These are phyloP conservation scores for Xenentodon cancila DNA, from an alignment of 2,797 vertebrate species.

Conservation along the genomic window DNA sequence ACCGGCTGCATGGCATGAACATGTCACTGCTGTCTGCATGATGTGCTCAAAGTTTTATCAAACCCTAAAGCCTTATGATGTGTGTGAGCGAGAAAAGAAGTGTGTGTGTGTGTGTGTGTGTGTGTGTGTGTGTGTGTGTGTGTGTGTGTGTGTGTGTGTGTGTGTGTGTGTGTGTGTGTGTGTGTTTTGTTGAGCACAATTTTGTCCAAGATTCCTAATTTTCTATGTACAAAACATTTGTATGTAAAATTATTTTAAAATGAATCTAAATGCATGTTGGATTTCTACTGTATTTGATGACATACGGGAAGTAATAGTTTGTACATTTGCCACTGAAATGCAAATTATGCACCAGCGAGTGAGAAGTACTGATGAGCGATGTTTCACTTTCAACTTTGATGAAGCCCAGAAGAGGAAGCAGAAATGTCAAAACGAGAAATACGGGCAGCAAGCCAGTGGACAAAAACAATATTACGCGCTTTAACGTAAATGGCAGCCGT, in stretches of 20 bases:
- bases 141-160: too few species aligned
- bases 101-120: too few species aligned
- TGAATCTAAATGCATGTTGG: neutral
- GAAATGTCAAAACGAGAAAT: slow-evolving; percentile 3
- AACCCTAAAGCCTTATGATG: slow-evolving; percentile 76
- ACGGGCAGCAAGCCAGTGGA: neutral
- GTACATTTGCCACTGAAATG: slow-evolving; percentile 39
- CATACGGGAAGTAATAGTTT: slow-evolving; percentile 35
- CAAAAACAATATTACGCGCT: slow-evolving; percentile 18
- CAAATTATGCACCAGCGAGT: slow-evolving; percentile 50
- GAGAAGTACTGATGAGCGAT: slow-evolving; percentile 24
- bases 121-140: too few species aligned
- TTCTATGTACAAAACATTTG: slow-evolving; percentile 51
- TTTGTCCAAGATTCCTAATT: slow-evolving; percentile 38
- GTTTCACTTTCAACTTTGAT: slow-evolving; percentile 18
- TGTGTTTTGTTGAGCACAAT: slow-evolving; percentile 40
- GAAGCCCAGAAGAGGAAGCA: neutral
- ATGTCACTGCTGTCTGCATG: slow-evolving; percentile 56
- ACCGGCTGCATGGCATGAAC: slow-evolving; percentile 47
- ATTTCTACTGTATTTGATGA: slow-evolving; percentile 37
- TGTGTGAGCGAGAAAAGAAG: neutral
- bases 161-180: neutral
- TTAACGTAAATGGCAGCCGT: slow-evolving; percentile 19
- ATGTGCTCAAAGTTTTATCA: slow-evolving; percentile 52
- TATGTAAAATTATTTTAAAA: slow-evolving; percentile 48